Evolutionary conservation across 2,888 invertebrate genomes (phyloP).

Genomic region (Pachydiplax longipennis): DNA sequence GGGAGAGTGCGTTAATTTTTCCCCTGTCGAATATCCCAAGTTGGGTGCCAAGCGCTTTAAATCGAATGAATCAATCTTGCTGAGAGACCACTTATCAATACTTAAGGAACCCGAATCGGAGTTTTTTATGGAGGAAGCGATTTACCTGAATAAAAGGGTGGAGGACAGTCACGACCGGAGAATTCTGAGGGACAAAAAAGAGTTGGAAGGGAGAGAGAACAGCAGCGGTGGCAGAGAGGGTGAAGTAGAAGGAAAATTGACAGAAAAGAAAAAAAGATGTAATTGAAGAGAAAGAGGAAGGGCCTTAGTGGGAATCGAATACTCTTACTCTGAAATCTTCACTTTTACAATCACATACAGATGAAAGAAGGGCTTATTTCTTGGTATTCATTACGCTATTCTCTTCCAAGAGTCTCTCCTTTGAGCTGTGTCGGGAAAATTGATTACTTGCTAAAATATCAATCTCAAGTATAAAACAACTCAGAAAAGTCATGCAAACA

Average conservation of each 20-base stretch:
- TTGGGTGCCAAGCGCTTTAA: background rate
- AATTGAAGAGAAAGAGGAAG: background rate
- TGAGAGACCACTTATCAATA: background rate
- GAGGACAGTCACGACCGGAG: background rate
- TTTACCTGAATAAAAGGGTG: background rate
- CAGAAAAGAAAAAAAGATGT: background rate
- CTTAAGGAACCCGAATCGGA: background rate
- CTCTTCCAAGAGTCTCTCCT: no score
- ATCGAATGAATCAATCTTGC: background rate
- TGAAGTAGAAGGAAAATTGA: background rate
- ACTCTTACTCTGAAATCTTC: background rate
- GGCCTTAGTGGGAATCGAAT: background rate
- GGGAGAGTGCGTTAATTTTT: background rate
- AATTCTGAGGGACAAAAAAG: background rate
- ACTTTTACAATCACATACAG: no score
- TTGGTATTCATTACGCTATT: no score
- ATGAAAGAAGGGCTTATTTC: no score
- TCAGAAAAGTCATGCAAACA: no score
- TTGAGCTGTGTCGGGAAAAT: no score
- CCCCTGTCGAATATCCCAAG: background rate
- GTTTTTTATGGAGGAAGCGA: background rate
- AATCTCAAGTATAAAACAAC: no score
- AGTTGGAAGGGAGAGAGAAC: no score
- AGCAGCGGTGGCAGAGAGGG: background rate
- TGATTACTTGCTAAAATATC: no score